Evolutionary conservation across 2,113 vertebrate genomes (phyloP), one percentile per base, ranked within the genome.

Genomic region (Spizaetus ornatus): DNA sequence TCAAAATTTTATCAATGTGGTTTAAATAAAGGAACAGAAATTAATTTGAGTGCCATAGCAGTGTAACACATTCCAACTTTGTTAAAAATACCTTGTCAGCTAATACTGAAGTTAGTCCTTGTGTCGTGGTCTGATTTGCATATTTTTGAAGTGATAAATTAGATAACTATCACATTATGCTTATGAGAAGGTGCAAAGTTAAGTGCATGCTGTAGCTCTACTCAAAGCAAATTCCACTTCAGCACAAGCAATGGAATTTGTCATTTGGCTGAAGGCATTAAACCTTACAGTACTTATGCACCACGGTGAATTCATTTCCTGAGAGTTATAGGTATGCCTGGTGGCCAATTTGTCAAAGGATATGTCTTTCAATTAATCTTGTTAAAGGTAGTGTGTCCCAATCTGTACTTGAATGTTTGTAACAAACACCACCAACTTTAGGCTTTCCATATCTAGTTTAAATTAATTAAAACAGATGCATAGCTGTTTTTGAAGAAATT

Each of bases 61-160:
- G 13, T 70, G 10, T 78, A 78, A 71, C 21, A 9, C 21, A 6
- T 88, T 86, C 34, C 61, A 69, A 5, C n/a, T 53, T 86, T 6
- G 20, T 94, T 72, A 74, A 43, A 95, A 83, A 27, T 52, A 84
- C 45, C 26, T 77, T 74, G 59, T 86, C 73, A 74, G 55, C 69
- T 91, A 43, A 47, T 70, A 34, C 23, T 62, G 69, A 70, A 72
- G 42, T 43, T 73, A 66, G 34, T 89, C 32, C 47, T 63, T 80
- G 43, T 86, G 63, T 79, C 34, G 6, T 55, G 38, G 31, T 72
- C 27, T 72, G 19, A 23, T 45, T 92, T 96, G 52, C 67, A 17
- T 90, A n/a, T 38, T 70, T 96, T 74, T 93, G 34, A 92, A 93
- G 62, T 72, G 71, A 5, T 86, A n/a, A 62, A 47, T 90, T 71